These are phyloP conservation scores for Mirza zaza DNA, from an alignment of 2,113 vertebrate genomes.

Conservation along the genomic window DNA sequence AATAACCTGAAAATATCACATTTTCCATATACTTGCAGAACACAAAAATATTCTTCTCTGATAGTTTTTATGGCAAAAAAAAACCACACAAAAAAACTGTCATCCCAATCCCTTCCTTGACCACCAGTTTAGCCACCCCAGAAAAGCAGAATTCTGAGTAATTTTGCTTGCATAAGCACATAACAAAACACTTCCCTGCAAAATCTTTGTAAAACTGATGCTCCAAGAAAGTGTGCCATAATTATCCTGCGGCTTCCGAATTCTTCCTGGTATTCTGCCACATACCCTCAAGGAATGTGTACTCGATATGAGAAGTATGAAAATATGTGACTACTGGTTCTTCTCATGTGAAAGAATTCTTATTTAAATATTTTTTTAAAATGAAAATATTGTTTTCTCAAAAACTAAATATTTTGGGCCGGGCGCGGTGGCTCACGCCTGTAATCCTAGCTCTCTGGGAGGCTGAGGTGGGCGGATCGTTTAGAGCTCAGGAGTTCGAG, in stretches of 20 bases:
- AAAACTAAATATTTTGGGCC: conserved; percentile 43
- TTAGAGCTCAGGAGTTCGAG: too few species aligned
- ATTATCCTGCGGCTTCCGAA: conserved; percentile 30
- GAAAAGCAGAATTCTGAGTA: conserved; percentile 54
- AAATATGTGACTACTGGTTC: conserved; percentile 46
- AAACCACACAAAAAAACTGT: not conserved
- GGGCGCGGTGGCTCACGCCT: too few species aligned
- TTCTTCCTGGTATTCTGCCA: conserved; percentile 42
- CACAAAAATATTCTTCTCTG: conserved; percentile 6
- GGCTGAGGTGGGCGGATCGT: too few species aligned
- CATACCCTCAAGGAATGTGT: not conserved
- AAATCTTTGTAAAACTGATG: conserved; percentile 52
- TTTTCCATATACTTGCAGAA: conserved; percentile 43
- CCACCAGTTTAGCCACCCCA: conserved; percentile 5
- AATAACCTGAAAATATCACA: conserved; percentile 1
- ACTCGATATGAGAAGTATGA: conserved; percentile 53
- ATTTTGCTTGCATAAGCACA: conserved; percentile 49
- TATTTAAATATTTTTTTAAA: conserved; percentile 13
- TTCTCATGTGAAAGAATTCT: conserved; percentile 45
- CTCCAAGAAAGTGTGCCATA: conserved; percentile 48
- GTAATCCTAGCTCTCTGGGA: too few species aligned
- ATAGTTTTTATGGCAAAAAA: conserved; percentile 44
- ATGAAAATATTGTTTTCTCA: conserved; percentile 17
- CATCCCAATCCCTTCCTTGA: not conserved
- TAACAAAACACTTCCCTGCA: conserved; percentile 48